Conservation (phyloP, 2,888 invertebrate genomes). For the Sycophila texana region DNA sequence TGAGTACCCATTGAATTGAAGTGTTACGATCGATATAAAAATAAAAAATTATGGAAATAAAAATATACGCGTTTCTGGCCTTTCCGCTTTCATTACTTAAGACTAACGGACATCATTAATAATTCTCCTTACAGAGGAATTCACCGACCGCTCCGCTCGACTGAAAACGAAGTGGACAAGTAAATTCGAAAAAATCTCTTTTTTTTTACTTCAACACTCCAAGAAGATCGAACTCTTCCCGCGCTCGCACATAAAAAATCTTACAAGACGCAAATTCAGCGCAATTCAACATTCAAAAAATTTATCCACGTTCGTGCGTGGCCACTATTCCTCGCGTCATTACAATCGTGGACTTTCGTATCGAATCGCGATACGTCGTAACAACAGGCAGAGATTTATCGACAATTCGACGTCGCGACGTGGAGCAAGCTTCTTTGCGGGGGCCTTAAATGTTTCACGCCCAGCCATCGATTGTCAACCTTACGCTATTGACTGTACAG, state of each 20-base stretch:
- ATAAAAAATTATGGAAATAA: conserved; percentile 40
- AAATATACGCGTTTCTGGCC: conserved; percentile 36
- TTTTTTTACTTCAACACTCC: conserved; percentile 36
- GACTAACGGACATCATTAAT: conserved; percentile 17
- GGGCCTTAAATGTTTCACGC: not conserved
- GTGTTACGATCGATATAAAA: conserved; percentile 34
- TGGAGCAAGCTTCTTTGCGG: conserved; percentile 45
- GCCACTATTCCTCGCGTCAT: conserved; percentile 39
- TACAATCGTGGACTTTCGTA: conserved; percentile 51
- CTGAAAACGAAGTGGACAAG: conserved; percentile 35
- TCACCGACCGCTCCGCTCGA: not conserved
- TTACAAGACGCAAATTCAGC: conserved; percentile 46
- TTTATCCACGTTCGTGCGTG: conserved; percentile 47
- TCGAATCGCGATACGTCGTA: conserved; percentile 51
- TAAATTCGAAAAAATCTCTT: conserved; percentile 38
- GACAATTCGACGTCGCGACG: conserved; percentile 44
- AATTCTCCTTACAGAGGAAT: conserved; percentile 6
- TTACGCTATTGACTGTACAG: conserved; percentile 25
- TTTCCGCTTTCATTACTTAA: not conserved
- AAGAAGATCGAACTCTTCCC: conserved; percentile 27
- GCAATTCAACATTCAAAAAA: conserved; percentile 54
- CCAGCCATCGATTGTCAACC: not conserved
- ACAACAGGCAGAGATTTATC: conserved; percentile 52
- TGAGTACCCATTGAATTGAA: conserved; percentile 22
- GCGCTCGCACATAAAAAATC: conserved; percentile 46